These are phyloP conservation scores for Tyto alba DNA, from an alignment of 2,113 vertebrate genomes.

Conservation along the genomic window DNA sequence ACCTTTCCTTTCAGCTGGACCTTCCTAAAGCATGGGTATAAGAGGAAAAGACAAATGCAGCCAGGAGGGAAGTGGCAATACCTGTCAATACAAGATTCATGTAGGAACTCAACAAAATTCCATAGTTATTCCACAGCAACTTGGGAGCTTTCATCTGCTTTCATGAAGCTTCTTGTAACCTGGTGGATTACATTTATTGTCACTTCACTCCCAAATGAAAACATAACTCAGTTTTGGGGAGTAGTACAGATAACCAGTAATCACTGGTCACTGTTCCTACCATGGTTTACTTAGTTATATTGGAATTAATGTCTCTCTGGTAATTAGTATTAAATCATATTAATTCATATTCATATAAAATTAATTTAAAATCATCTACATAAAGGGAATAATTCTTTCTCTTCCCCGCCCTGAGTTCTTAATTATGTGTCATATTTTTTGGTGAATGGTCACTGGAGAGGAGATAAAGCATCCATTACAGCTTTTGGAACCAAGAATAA, in stretches of 20 bases:
- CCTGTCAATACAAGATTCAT: not conserved
- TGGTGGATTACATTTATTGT: not conserved
- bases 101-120: not conserved
- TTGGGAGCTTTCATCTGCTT: not conserved
- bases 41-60: not conserved
- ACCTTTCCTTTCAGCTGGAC: not conserved
- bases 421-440: conserved; percentile 46
- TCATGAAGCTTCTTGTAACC: not conserved
- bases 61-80: not conserved
- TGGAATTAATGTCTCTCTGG: not conserved
- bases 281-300: not conserved
- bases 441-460: conserved; percentile 8
- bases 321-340: conserved; percentile 21
- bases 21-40: not conserved
- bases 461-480: conserved; percentile 19
- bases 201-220: not conserved
- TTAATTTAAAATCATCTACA: not conserved
- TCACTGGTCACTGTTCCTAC: not conserved
- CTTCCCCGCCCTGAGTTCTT: not conserved
- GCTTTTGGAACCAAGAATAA: conserved; percentile 18
- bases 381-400: not conserved
- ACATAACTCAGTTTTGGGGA: not conserved
- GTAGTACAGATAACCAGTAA: not conserved
- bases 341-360: conserved; percentile 16
- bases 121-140: not conserved